These are phyloP conservation scores for Pyrochroa serraticornis DNA, from an alignment of 2,888 invertebrate genomes.

Conservation along the genomic window DNA sequence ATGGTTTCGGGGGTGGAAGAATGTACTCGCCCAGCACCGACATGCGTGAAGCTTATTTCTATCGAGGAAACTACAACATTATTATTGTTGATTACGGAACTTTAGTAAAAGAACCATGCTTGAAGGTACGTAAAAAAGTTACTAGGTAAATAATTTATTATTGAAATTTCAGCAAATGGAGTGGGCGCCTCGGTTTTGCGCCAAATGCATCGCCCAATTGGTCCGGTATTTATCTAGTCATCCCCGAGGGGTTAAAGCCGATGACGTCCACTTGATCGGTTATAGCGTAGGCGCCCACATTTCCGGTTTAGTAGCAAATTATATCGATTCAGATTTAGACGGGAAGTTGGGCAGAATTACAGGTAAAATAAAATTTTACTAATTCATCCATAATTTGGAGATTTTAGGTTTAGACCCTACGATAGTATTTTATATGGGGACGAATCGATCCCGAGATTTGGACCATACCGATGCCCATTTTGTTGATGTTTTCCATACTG, in stretches of 20 bases:
- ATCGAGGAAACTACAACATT: constrained; percentile 80
- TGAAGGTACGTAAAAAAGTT: constrained; percentile 59
- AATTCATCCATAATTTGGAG: neutral
- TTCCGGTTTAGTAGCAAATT: constrained; percentile 81
- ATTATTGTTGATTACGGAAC: constrained; percentile 85
- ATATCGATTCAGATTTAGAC: constrained; percentile 71
- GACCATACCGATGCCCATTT: constrained; percentile 82
- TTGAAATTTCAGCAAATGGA: constrained; percentile 53
- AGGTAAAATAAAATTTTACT: constrained; percentile 57
- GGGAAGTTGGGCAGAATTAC: constrained; percentile 86
- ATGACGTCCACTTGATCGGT: constrained; percentile 80
- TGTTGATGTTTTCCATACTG: constrained; percentile 84
- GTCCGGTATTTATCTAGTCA: constrained; percentile 79
- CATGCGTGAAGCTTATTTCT: constrained; percentile 82
- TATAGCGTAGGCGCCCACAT: constrained; percentile 90
- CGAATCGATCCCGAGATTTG: constrained; percentile 78
- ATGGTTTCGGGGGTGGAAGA: constrained; percentile 88
- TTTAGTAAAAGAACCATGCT: constrained; percentile 81
- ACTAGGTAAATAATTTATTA: neutral
- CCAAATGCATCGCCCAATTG: constrained; percentile 80
- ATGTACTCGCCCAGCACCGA: constrained; percentile 84
- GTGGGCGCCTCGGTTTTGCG: constrained; percentile 59
- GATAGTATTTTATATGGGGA: constrained; percentile 84
- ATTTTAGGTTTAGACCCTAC: constrained; percentile 79
- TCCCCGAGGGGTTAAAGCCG: constrained; percentile 76